Percentiles rank a stretch among this genome's conserved stretches.
These are phyloP conservation scores for Chrysopa pallens DNA, from an alignment of 1,140 invertebrate genomes.

Conservation along the genomic window DNA sequence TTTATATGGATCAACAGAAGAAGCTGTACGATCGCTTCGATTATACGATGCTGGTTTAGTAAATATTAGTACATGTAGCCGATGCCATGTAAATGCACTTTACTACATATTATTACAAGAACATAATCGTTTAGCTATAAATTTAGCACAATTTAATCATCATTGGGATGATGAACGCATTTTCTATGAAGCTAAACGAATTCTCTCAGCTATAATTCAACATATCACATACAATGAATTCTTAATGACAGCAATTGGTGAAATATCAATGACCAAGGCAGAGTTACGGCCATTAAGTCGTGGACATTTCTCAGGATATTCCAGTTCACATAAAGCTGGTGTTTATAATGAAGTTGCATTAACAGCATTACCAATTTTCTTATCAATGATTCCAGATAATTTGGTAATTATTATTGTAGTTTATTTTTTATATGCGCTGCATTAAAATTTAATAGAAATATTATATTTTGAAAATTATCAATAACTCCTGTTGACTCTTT, in stretches of 20 bases:
- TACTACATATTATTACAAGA: constrained; percentile 55
- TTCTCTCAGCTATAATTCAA: constrained; percentile 64
- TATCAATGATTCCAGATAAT: constrained; percentile 47
- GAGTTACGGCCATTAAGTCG: constrained; percentile 39
- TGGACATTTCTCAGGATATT: constrained; percentile 60
- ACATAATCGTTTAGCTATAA: constrained; percentile 67
- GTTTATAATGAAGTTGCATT: constrained; percentile 56
- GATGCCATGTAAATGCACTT: constrained; percentile 27
- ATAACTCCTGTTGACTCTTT: too few relatives aligned
- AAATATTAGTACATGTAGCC: constrained; percentile 37
- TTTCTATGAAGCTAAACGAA: constrained; percentile 59
- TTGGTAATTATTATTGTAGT: constrained; percentile 21
- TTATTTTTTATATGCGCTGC: too few relatives aligned
- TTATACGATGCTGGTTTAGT: constrained; percentile 58
- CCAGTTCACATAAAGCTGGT: constrained; percentile 59
- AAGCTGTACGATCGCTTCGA: constrained; percentile 43
- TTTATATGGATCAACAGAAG: constrained; percentile 62
- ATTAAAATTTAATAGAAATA: too few relatives aligned
- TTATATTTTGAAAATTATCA: too few relatives aligned
- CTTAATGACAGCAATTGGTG: constrained; percentile 57
- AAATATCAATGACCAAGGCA: constrained; percentile 42
- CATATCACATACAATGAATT: constrained; percentile 77
- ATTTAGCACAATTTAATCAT: constrained; percentile 50
- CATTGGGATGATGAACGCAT: constrained; percentile 73
- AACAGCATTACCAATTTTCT: constrained; percentile 53